Evolutionary conservation across 2,888 invertebrate species (phyloP), one percentile per base, ranked within the genome.

Genomic region (Plagodis pulveraria): DNA sequence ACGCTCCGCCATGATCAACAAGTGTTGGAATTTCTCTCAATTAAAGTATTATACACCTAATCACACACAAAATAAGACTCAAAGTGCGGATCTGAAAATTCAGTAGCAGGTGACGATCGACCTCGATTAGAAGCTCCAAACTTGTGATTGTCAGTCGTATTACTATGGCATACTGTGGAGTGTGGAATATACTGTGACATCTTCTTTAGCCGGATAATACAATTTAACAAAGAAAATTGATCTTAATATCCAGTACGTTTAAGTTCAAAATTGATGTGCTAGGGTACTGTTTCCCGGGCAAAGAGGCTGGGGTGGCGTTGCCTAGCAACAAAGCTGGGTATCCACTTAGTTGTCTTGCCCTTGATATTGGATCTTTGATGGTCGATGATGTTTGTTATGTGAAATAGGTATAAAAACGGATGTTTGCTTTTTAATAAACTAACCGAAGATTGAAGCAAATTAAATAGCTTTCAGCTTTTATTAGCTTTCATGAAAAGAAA

Each of bases 351-450:
- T 62, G 32, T 52, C 50, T 57, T 67, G 61, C 58, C 67, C 63
- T 69, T 66, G 65, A 66, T 76, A 75, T 73, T 77, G 68, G 73
- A 58, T 63, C 55, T 56, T 33, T 56, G 52, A 49, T 51, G 56
- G 47, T 56, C 54, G 50, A 10, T 49, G 54, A 43, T 55, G 58
- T 43, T 55, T 50, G 55, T 48, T 44, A 50, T 45, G 32, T 49
- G 41, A 58, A 58, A 55, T 47, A 51, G 11, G 58, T 45, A 56
- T 35, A 32, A 22, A 22, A 22, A 22, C 22, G 22, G 22, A 2
- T 22, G 22, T 2, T 50, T 38, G 1, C 2, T 38, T 38, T 2
- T 38, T 38, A 38, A 38, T 38, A 9, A 8, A 38, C 5, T 6
- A 6, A 8, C 38, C 5, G 9, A 38, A 38, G 1, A 0, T 38